These are phyloP conservation scores for Nymphalis urticae DNA, from an alignment of 2,888 invertebrate genomes.

Conservation along the genomic window DNA sequence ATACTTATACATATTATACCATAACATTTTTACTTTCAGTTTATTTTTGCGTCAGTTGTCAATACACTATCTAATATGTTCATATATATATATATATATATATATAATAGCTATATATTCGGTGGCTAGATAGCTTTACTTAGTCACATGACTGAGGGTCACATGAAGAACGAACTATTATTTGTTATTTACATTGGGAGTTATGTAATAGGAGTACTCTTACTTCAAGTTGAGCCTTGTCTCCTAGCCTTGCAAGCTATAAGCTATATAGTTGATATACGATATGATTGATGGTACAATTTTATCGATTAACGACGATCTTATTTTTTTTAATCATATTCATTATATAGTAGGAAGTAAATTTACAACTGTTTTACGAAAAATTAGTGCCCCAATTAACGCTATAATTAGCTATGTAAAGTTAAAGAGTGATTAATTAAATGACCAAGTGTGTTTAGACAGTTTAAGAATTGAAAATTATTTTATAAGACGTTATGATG, in stretches of 20 bases:
- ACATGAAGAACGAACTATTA: slow-evolving; percentile 33
- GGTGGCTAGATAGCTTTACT: slow-evolving; percentile 21
- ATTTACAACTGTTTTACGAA: too few species aligned
- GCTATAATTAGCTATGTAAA: too few species aligned
- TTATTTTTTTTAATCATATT: too few species aligned
- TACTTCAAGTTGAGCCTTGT: slow-evolving; percentile 18
- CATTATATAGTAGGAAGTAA: neutral
- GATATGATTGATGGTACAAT: neutral
- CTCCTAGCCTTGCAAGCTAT: slow-evolving; percentile 15
- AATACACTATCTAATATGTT: too few species aligned
- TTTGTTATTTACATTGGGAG: slow-evolving; percentile 31
- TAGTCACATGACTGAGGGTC: slow-evolving; percentile 39
- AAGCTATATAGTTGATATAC: slow-evolving; percentile 1
- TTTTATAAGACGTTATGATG: too few species aligned
- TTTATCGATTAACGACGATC: neutral
- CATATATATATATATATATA: neutral
- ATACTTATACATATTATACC: too few species aligned
- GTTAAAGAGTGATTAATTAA: too few species aligned
- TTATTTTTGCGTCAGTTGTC: too few species aligned
- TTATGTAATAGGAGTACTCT: slow-evolving; percentile 31
- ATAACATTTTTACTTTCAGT: too few species aligned
- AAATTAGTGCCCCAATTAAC: too few species aligned
- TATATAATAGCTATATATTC: neutral
- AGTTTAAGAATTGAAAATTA: too few species aligned
- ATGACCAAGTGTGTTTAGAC: too few species aligned